Evolutionary conservation across 1,140 invertebrate species (phyloP).

Genomic region (Drosophila mayri): DNA sequence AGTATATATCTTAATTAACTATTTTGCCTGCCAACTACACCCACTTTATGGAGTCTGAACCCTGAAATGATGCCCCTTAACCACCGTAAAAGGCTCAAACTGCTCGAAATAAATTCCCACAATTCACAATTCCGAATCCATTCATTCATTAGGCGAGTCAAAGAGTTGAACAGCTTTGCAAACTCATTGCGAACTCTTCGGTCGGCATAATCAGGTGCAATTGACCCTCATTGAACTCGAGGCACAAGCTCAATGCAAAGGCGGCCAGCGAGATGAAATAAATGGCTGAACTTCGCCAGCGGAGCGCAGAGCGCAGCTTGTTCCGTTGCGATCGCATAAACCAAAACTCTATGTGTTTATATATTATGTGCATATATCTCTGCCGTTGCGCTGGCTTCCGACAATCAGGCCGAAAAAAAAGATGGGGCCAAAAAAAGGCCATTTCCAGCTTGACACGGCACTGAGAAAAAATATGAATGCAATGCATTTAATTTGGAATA

Average conservation of each 20-base stretch:
- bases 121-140: constrained; percentile 1
- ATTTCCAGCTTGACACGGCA: constrained; percentile 40
- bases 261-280: constrained; percentile 4
- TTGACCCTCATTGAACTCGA: constrained; percentile 49
- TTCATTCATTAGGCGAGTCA: constrained; percentile 55
- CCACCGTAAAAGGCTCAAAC: constrained; percentile 6
- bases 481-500: not conserved
- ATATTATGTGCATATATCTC: constrained; percentile 14
- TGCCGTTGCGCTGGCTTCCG: constrained; percentile 33
- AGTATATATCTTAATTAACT: not conserved
- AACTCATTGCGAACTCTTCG: constrained; percentile 29
- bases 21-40: not conserved
- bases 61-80: not conserved
- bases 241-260: constrained; percentile 22
- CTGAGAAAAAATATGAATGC: not conserved
- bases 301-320: constrained; percentile 7
- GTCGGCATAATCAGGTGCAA: constrained; percentile 38
- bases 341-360: not conserved
- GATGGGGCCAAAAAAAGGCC: constrained; percentile 20
- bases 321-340: constrained; percentile 24
- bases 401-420: constrained; percentile 33
- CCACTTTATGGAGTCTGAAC: constrained; percentile 1
- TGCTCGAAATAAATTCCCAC: constrained; percentile 21
- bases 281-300: constrained; percentile 14
- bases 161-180: constrained; percentile 33